These are phyloP conservation scores for Podarcis siculus DNA, from an alignment of 2,797 vertebrate species.

Conservation along the genomic window DNA sequence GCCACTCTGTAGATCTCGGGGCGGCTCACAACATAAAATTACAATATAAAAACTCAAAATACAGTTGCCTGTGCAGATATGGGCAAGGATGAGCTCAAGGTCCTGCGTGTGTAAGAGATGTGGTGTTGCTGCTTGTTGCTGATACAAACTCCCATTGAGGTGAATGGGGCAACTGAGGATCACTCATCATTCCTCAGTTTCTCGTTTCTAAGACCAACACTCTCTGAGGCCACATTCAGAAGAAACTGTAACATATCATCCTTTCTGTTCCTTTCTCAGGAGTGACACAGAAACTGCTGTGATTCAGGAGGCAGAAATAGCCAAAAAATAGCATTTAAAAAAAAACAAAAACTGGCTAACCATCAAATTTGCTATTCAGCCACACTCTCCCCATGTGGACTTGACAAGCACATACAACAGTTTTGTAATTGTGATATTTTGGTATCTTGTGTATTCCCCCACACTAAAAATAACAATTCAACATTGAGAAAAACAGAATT, in stretches of 20 bases:
- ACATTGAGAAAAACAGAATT: neutral
- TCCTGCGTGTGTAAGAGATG: neutral
- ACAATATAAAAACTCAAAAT: no score
- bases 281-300: neutral
- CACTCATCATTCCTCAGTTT: neutral
- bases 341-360: neutral
- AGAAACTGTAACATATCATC: neutral
- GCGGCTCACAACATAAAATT: no score
- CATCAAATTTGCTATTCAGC: neutral
- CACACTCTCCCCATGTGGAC: neutral
- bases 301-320: neutral
- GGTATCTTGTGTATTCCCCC: no score
- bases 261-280: neutral
- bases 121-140: neutral
- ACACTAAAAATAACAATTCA: slow-evolving; percentile 7
- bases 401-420: neutral
- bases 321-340: neutral
- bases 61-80: neutral
- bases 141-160: neutral
- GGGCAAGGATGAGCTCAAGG: neutral
- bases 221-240: neutral
- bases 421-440: neutral
- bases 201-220: neutral
- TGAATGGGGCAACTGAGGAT: neutral
- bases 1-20: no score